Conservation (phyloP, 2,888 invertebrate species). For the Orchestes rusci region DNA sequence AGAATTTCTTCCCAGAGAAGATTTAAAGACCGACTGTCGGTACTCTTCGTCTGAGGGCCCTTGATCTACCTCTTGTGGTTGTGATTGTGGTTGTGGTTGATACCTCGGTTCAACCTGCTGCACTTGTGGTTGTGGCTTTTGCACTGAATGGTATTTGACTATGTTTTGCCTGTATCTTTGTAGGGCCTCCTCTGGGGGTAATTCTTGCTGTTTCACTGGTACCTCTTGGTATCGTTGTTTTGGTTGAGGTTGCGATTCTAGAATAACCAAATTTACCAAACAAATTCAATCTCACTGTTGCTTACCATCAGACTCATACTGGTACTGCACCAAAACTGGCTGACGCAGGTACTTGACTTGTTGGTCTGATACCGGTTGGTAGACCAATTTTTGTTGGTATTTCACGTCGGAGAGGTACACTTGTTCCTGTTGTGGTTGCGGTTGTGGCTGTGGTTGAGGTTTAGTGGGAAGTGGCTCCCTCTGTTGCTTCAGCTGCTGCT, state of each 20-base stretch:
- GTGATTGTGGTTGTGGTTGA: slow-evolving; percentile 4
- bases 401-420: slow-evolving; percentile 6
- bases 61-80: slow-evolving; percentile 6
- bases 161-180: not conserved
- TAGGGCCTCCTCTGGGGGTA: not conserved
- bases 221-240: too few species aligned
- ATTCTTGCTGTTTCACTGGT: too few species aligned
- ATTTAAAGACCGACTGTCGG: slow-evolving; percentile 13
- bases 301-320: not conserved
- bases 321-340: slow-evolving; percentile 1
- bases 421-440: too few species aligned
- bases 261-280: too few species aligned
- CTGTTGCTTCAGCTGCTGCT: not conserved
- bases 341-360: not conserved
- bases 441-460: too few species aligned
- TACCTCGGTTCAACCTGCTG: too few species aligned
- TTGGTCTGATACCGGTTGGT: not conserved
- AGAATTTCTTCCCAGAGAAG: slow-evolving; percentile 16
- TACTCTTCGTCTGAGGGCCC: slow-evolving; percentile 19
- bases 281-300: too few species aligned
- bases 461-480: too few species aligned
- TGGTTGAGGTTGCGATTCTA: too few species aligned
- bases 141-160: slow-evolving; percentile 5
- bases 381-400: slow-evolving; percentile 6
- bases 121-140: slow-evolving; percentile 1